These are phyloP conservation scores for Charadrius vociferus DNA, from an alignment of 2,113 vertebrate genomes.

Conservation along the genomic window DNA sequence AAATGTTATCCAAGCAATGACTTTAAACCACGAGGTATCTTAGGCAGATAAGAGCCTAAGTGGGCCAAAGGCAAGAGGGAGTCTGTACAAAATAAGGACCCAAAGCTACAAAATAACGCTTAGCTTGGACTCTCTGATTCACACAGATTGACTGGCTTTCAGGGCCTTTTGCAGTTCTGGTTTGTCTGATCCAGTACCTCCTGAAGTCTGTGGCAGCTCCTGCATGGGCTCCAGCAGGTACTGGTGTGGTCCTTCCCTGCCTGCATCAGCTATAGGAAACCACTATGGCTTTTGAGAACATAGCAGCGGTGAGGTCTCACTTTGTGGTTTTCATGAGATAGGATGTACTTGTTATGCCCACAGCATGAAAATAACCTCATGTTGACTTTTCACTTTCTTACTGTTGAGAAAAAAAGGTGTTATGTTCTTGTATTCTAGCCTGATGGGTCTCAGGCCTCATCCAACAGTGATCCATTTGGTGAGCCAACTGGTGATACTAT, in stretches of 20 bases:
- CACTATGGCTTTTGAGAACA: neutral
- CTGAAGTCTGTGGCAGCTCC: conserved; percentile 2
- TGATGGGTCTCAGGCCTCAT: conserved; percentile 94
- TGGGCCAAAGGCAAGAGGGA: neutral
- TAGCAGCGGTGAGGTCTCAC: neutral
- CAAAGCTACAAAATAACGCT: neutral
- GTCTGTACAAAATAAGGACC: neutral
- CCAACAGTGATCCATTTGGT: conserved; percentile 91
- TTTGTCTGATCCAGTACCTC: neutral
- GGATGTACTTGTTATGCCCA: conserved; percentile 55
- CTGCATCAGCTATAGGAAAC: neutral
- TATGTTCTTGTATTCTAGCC: conserved; percentile 89
- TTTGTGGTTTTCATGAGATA: conserved; percentile 37
- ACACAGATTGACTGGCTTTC: neutral
- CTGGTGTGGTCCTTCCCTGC: neutral
- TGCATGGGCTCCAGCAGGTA: neutral
- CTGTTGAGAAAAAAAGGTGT: conserved; percentile 78
- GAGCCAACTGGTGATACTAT: conserved; percentile 91
- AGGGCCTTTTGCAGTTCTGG: neutral
- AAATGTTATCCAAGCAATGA: neutral
- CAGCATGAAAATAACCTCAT: conserved; percentile 69
- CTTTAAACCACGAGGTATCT: neutral
- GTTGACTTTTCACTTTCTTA: conserved; percentile 68
- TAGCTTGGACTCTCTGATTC: neutral
- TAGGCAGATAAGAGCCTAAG: neutral